A percentile compares a stretch with the other conserved stretches of the same genome.
phyloP scores from a whole-genome alignment of 2,888 invertebrate genomes.

The Gonocerus acuteangulatus region DNA sequence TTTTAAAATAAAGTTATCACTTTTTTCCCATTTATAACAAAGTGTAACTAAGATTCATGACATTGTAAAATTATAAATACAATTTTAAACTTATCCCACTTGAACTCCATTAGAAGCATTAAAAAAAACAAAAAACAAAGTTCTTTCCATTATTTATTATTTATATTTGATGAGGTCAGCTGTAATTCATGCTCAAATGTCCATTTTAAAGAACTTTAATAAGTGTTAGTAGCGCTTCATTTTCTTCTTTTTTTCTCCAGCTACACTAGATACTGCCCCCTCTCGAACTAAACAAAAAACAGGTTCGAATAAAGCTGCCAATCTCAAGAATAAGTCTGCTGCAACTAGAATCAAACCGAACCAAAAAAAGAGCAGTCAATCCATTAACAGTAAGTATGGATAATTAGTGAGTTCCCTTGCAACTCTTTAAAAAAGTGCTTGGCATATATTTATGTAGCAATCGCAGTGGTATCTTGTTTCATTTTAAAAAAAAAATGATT shows the following conservation, averaged over 20 bases:
- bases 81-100: too few relatives aligned
- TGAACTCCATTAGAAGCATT: too few relatives aligned
- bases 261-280: constrained; percentile 66
- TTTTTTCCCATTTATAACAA: too few relatives aligned
- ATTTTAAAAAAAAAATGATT: neutral
- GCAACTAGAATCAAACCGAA: constrained; percentile 11
- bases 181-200: constrained; percentile 18
- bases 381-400: constrained; percentile 18
- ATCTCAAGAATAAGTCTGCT: constrained; percentile 29
- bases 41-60: too few relatives aligned
- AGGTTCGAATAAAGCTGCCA: constrained; percentile 32
- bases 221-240: constrained; percentile 28
- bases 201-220: constrained; percentile 10
- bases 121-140: too few relatives aligned
- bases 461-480: neutral
- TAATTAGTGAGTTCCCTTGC: constrained; percentile 15
- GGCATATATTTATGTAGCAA: neutral
- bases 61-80: too few relatives aligned
- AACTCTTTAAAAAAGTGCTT: constrained; percentile 7
- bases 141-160: too few relatives aligned
- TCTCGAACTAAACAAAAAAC: constrained; percentile 59
- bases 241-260: constrained; percentile 51
- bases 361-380: constrained; percentile 12
- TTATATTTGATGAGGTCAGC: neutral
- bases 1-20: too few relatives aligned